Conservation (phyloP, 1,140 invertebrate species). For the Dicyema japonicum region DNA sequence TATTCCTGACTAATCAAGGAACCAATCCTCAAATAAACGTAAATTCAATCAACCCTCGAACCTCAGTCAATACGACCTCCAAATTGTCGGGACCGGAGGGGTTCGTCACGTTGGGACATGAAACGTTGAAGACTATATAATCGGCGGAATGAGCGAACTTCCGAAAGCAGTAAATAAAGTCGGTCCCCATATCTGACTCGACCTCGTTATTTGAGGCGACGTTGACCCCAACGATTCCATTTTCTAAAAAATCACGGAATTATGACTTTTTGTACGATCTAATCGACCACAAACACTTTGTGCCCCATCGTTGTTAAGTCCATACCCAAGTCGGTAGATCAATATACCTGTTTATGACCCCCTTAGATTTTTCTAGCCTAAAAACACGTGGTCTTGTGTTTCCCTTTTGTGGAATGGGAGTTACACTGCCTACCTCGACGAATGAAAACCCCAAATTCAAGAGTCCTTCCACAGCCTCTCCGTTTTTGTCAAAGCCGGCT, state of each 20-base stretch:
- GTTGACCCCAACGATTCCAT: constrained; percentile 40
- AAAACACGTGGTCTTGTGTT: constrained; percentile 70
- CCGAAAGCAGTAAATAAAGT: constrained; percentile 32
- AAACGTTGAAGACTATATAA: constrained; percentile 25
- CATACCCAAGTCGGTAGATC: constrained; percentile 23
- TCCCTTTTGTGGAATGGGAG: constrained; percentile 54
- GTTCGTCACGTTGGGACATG: constrained; percentile 66
- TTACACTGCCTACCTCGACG: constrained; percentile 77
- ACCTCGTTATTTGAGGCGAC: constrained; percentile 76
- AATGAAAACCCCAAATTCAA: constrained; percentile 60
- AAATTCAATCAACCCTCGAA: background rate
- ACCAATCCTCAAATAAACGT: background rate
- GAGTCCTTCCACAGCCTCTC: constrained; percentile 46
- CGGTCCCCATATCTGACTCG: constrained; percentile 33
- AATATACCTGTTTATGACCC: constrained; percentile 49
- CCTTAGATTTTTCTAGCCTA: constrained; percentile 41
- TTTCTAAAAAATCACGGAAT: constrained; percentile 4
- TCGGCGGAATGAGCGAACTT: constrained; percentile 21
- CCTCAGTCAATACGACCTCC: constrained; percentile 36
- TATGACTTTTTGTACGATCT: constrained; percentile 6
- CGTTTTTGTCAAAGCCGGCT: constrained; percentile 89
- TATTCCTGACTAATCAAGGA: background rate
- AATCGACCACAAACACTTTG: constrained; percentile 17
- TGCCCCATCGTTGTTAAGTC: constrained; percentile 87
- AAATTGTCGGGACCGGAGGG: constrained; percentile 47